Conservation (phyloP, 2,888 invertebrate genomes). For the Seira musarum region DNA sequence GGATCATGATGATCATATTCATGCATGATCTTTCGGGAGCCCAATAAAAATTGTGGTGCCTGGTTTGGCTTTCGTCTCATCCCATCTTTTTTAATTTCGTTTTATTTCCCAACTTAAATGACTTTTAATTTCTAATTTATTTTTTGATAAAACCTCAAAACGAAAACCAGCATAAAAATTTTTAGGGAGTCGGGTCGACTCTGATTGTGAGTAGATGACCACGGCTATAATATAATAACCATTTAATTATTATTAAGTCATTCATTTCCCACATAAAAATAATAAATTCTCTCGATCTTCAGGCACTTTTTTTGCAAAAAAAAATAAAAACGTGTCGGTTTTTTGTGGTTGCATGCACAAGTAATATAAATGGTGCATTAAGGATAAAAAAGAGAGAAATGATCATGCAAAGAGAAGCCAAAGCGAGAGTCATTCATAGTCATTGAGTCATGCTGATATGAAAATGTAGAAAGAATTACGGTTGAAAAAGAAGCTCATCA, state of each 20-base stretch:
- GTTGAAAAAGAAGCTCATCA: constrained; percentile 36
- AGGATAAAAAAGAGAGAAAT: not conserved
- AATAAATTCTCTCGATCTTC: constrained; percentile 35
- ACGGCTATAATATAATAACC: constrained; percentile 20
- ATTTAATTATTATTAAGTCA: constrained; percentile 60
- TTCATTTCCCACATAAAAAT: constrained; percentile 44
- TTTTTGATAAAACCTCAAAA: not conserved
- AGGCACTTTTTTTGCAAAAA: constrained; percentile 5
- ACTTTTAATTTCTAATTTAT: constrained; percentile 16
- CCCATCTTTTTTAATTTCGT: not conserved
- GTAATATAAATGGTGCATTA: constrained; percentile 17
- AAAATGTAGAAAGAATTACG: constrained; percentile 34
- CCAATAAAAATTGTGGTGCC: not conserved
- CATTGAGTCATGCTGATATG: too few species aligned
- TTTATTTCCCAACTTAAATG: constrained; percentile 45
- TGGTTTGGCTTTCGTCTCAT: constrained; percentile 31
- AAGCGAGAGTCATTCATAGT: too few species aligned
- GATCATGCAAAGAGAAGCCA: constrained; percentile 25
- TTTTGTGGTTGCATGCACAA: not conserved
- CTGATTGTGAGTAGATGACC: not conserved
- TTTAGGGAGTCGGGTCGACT: not conserved
- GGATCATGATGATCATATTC: constrained; percentile 15
- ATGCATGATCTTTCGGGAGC: constrained; percentile 8
- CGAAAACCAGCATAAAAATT: not conserved
- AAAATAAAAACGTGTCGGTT: constrained; percentile 36